phyloP scores from a whole-genome alignment of 2,113 vertebrate species.

The Neodon shergylaensis region DNA sequence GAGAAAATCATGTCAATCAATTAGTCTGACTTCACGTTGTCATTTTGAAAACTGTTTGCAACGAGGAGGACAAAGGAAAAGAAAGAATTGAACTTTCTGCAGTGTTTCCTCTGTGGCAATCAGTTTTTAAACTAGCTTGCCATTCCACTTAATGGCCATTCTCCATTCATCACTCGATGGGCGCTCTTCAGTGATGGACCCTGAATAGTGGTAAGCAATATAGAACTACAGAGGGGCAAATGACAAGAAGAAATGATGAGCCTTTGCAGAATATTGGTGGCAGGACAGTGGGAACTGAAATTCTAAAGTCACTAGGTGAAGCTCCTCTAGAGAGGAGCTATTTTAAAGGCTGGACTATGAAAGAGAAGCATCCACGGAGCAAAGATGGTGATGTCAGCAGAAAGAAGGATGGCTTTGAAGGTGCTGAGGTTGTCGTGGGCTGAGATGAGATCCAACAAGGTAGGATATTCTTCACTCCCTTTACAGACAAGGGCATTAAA shows the following conservation, averaged over 20 bases:
- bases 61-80: background rate
- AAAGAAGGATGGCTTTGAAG: background rate
- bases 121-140: background rate
- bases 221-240: background rate
- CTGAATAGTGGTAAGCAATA: background rate
- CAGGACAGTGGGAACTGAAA: background rate
- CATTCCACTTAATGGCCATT: background rate
- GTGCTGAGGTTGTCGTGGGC: too few relatives aligned
- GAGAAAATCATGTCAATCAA: background rate
- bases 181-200: background rate
- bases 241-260: background rate
- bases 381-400: background rate
- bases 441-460: background rate
- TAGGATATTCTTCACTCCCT: background rate
- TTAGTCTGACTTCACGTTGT: background rate
- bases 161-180: background rate
- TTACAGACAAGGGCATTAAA: background rate
- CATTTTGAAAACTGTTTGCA: background rate
- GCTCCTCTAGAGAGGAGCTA: background rate
- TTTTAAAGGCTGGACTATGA: background rate
- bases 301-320: background rate
- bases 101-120: background rate
- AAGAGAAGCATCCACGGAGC: background rate
- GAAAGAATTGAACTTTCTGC: background rate
- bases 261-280: background rate